Evolutionary conservation across 2,797 vertebrate genomes (phyloP).

Genomic region (Alauda arvensis): DNA sequence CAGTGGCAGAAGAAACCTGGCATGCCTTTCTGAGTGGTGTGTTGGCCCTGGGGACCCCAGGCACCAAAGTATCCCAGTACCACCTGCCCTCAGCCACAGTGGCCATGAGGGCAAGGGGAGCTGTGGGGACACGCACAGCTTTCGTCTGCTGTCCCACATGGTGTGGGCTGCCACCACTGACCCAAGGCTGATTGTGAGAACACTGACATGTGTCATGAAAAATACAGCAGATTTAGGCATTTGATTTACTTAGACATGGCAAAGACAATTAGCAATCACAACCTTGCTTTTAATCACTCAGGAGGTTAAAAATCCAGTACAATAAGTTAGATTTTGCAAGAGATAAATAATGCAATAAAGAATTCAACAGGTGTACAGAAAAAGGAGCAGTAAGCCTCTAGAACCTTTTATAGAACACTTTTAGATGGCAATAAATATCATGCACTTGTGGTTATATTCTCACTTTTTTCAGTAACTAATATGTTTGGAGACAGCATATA

Average conservation of each 20-base stretch:
- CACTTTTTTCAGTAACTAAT: neutral
- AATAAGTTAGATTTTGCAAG: neutral
- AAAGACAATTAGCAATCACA: neutral
- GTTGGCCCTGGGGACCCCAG: neutral
- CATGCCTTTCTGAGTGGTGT: neutral
- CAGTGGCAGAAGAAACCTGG: neutral
- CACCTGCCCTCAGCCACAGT: neutral
- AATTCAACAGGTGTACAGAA: neutral
- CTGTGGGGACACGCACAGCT: neutral
- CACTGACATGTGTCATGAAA: neutral
- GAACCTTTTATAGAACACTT: neutral
- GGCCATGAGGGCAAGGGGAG: accelerated
- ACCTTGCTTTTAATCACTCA: neutral
- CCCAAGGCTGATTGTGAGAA: neutral
- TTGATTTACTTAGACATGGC: neutral
- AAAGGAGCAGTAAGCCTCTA: neutral
- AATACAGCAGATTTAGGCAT: neutral
- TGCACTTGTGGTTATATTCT: neutral
- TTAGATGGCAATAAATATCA: neutral
- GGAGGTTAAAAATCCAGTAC: neutral
- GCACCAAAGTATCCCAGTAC: neutral
- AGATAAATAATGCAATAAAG: neutral
- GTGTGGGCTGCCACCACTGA: neutral
- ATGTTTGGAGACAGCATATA: neutral
- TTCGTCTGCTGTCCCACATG: neutral